Conservation (phyloP, 1,140 invertebrate genomes). For the Tachypleus tridentatus region DNA sequence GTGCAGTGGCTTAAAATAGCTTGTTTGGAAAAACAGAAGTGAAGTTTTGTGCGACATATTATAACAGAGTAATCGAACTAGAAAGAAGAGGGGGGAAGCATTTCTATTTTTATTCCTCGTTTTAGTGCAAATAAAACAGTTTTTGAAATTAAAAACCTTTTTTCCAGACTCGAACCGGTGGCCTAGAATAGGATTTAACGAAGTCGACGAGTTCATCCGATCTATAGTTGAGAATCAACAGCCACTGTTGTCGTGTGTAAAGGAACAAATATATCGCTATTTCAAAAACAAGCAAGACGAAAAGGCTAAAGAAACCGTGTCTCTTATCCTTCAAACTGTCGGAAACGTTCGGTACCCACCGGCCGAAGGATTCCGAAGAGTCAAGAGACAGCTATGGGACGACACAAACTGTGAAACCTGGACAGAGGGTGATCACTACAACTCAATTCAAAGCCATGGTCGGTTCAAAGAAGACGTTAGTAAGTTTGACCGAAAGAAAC, state of each 20-base stretch:
- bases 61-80: too few relatives aligned
- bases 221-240: not conserved
- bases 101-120: too few relatives aligned
- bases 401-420: conserved; percentile 14
- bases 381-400: conserved; percentile 4
- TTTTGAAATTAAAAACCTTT: not conserved
- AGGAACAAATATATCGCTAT: conserved; percentile 8
- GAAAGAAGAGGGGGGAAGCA: too few relatives aligned
- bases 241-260: not conserved
- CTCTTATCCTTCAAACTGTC: conserved; percentile 4
- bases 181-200: conserved; percentile 10
- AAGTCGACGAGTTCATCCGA: conserved; percentile 6
- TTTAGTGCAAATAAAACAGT: too few relatives aligned
- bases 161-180: not conserved
- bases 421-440: conserved; percentile 11
- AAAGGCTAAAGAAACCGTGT: conserved; percentile 5
- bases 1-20: too few relatives aligned
- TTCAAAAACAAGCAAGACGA: conserved; percentile 5
- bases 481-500: conserved; percentile 13
- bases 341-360: conserved; percentile 3
- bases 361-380: not conserved
- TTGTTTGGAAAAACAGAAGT: too few relatives aligned
- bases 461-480: conserved; percentile 9
- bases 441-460: conserved; percentile 11
- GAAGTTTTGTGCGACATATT: too few relatives aligned